These are phyloP conservation scores for Aplochiton taeniatus DNA, from an alignment of 2,797 vertebrate species.

Conservation along the genomic window DNA sequence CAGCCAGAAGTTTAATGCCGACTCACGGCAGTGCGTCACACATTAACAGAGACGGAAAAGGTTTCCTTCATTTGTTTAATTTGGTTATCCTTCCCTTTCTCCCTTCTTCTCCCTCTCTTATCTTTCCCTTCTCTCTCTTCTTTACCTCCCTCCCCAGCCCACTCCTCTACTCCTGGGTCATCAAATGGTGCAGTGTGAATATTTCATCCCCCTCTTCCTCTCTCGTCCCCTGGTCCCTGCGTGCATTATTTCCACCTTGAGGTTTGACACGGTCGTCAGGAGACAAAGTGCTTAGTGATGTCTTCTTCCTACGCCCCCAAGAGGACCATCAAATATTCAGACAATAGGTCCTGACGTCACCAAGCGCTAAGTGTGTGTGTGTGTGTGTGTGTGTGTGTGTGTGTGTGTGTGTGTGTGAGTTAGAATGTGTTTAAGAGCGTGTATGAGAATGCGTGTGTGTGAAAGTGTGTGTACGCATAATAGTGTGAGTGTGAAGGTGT, in stretches of 20 bases:
- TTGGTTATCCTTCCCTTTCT: too few species aligned
- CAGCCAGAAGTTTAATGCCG: too few species aligned
- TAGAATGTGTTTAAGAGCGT: too few species aligned
- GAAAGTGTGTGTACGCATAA: not conserved
- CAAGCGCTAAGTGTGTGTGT: not conserved
- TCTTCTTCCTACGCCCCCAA: conserved; percentile 66
- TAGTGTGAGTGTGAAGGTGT: not conserved
- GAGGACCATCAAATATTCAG: conserved; percentile 77
- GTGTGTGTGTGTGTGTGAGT: too few species aligned
- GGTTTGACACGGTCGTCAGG: conserved; percentile 10
- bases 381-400: not conserved
- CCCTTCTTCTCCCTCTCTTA: not conserved
- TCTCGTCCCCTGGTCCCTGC: conserved; percentile 28
- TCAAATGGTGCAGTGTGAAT: conserved; percentile 62
- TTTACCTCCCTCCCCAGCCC: not conserved
- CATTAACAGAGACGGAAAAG: too few species aligned
- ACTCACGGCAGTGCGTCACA: too few species aligned
- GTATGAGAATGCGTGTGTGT: not conserved
- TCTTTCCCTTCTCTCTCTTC: not conserved
- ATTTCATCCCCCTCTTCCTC: conserved; percentile 63
- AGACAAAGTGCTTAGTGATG: conserved; percentile 76
- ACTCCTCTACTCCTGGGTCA: conserved; percentile 33
- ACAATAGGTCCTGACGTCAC: conserved; percentile 51
- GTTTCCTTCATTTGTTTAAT: too few species aligned
- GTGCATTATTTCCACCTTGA: conserved; percentile 54